phyloP scores from a whole-genome alignment of 2,888 invertebrate species.

The Cotesia congregata region DNA sequence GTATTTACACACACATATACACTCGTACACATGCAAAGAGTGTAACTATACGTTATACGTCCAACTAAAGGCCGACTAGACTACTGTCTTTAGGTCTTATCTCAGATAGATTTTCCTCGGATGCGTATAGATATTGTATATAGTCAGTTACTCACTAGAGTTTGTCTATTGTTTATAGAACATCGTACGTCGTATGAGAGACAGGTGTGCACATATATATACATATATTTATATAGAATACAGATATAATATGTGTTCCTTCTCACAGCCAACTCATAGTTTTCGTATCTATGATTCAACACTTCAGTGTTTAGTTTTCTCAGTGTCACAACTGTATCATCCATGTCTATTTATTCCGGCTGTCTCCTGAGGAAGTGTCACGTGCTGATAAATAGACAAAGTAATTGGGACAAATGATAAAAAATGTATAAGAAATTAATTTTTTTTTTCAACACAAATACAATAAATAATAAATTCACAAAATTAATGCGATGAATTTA shows the following conservation, averaged over 20 bases:
- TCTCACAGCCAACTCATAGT: slow-evolving; percentile 2
- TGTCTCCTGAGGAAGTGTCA: slow-evolving; percentile 35
- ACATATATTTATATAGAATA: too few species aligned
- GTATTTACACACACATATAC: slow-evolving; percentile 40
- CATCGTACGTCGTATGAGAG: slow-evolving; percentile 20
- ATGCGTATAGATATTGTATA: slow-evolving; percentile 32
- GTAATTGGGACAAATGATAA: neutral
- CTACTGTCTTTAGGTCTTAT: slow-evolving; percentile 54
- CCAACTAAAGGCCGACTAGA: neutral
- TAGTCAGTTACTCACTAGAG: slow-evolving; percentile 17
- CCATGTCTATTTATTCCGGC: slow-evolving; percentile 29
- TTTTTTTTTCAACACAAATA: neutral
- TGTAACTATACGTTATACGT: slow-evolving; percentile 29
- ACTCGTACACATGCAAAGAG: slow-evolving; percentile 37
- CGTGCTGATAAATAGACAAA: slow-evolving; percentile 5
- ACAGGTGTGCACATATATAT: slow-evolving; percentile 15
- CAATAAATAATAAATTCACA: neutral
- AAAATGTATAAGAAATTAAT: neutral
- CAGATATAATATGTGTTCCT: neutral
- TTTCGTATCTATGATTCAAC: slow-evolving; percentile 36
- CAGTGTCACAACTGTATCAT: slow-evolving; percentile 38
- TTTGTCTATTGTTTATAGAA: slow-evolving; percentile 41
- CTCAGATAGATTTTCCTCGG: slow-evolving; percentile 61
- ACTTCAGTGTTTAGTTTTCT: slow-evolving; percentile 18
- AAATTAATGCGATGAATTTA: neutral